Evolutionary conservation across 2,113 vertebrate genomes (phyloP).

Genomic region (Gnathonemus echidnorhynchus): DNA sequence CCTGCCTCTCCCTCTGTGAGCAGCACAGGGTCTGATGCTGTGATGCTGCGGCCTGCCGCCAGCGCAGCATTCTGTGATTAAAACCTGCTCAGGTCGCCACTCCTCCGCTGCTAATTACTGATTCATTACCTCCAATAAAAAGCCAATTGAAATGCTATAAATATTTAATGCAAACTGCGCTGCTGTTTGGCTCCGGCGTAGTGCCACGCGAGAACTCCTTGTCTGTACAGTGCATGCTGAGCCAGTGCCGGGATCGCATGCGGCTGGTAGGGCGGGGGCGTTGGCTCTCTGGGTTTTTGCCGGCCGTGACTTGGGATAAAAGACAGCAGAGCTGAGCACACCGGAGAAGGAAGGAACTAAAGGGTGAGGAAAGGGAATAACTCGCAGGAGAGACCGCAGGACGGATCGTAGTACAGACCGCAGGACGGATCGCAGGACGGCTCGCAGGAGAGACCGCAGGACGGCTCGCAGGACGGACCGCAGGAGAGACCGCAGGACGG

Average conservation of each 20-base stretch:
- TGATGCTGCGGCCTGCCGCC: not conserved
- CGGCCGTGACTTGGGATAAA: not conserved
- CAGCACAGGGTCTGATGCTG: conserved; percentile 33
- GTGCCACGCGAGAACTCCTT: conserved; percentile 24
- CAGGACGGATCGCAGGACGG: too few relatives aligned
- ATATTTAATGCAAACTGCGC: conserved; percentile 37
- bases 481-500: too few relatives aligned
- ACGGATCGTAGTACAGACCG: not conserved
- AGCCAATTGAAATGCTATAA: conserved; percentile 37
- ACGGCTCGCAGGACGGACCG: too few relatives aligned
- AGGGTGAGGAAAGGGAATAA: not conserved
- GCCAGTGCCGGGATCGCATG: not conserved
- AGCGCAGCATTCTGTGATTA: conserved; percentile 27
- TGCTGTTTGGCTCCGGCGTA: conserved; percentile 25
- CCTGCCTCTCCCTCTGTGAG: conserved; percentile 25
- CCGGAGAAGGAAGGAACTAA: not conserved
- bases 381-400: not conserved
- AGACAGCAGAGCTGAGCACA: not conserved
- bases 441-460: not conserved
- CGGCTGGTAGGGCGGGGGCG: not conserved
- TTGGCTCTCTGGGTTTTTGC: not conserved
- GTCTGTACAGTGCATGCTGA: conserved; percentile 2
- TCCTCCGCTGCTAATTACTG: conserved; percentile 30
- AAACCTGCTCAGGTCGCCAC: conserved; percentile 19
- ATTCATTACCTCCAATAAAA: conserved; percentile 38